These are phyloP conservation scores for Lithophane socia DNA, from an alignment of 2,888 invertebrate species.

Conservation along the genomic window DNA sequence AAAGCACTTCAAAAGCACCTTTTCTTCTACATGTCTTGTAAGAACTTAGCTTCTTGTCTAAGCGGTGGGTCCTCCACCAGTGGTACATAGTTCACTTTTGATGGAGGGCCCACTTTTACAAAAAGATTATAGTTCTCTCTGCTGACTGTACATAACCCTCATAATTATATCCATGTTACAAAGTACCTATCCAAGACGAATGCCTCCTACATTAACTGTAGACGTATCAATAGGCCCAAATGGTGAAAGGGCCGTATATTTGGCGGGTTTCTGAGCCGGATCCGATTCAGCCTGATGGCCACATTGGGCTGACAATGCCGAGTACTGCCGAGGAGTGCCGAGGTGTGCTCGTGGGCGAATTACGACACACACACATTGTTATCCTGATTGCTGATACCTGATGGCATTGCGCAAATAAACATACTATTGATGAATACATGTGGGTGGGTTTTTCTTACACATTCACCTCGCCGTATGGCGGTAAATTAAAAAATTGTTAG, in stretches of 20 bases:
- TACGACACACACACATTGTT: slow-evolving; percentile 75
- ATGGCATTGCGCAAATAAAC: slow-evolving; percentile 64
- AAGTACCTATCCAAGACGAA: slow-evolving; percentile 29
- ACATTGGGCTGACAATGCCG: slow-evolving; percentile 60
- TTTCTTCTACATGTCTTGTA: not conserved
- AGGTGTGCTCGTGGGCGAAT: slow-evolving; percentile 71
- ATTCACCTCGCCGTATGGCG: slow-evolving; percentile 41
- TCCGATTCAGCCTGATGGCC: slow-evolving; percentile 60
- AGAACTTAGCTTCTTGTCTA: too few species aligned
- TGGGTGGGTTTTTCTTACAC: slow-evolving; percentile 63
- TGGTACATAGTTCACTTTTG: not conserved
- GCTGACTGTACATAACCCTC: not conserved
- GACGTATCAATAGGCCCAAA: slow-evolving; percentile 40
- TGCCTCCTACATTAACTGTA: slow-evolving; percentile 16
- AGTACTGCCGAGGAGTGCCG: slow-evolving; percentile 52
- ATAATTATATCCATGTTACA: slow-evolving; percentile 13
- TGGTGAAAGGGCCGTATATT: slow-evolving; percentile 63
- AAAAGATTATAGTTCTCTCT: not conserved
- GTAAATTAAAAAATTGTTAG: slow-evolving; percentile 52
- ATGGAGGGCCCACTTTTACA: not conserved
- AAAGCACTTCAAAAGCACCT: not conserved
- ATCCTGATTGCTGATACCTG: slow-evolving; percentile 71
- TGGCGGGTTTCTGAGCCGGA: slow-evolving; percentile 42
- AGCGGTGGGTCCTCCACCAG: not conserved
- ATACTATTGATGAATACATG: slow-evolving; percentile 62